Conservation (phyloP, 2,797 vertebrate species). For the Lophius americanus region DNA sequence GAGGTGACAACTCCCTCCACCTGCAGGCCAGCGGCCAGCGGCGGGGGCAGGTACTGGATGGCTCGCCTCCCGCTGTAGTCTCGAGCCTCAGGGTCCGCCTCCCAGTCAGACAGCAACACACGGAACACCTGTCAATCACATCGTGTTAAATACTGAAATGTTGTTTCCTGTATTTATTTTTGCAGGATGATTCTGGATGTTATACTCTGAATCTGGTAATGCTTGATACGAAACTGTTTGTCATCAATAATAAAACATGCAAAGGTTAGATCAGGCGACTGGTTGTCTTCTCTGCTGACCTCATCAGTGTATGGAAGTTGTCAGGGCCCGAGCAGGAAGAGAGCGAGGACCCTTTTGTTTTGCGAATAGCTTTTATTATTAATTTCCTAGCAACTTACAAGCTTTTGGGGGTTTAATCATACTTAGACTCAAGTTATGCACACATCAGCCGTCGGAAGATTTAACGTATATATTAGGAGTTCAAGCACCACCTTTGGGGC, state of each 20-base stretch:
- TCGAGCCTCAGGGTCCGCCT: conserved; percentile 90
- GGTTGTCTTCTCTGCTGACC: background rate
- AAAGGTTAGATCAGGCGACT: too few species aligned
- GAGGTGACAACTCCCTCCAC: conserved; percentile 67
- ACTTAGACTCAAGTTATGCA: too few species aligned
- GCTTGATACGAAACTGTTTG: too few species aligned
- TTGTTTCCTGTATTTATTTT: background rate
- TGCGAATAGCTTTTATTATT: too few species aligned
- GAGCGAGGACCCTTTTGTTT: too few species aligned
- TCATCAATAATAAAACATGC: too few species aligned
- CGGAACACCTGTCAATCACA: conserved; percentile 72
- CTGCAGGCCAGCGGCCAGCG: conserved; percentile 57
- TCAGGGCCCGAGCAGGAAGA: too few species aligned
- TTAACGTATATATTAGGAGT: too few species aligned
- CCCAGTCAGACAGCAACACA: conserved; percentile 91
- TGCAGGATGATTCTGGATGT: background rate
- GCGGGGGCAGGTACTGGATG: conserved; percentile 88
- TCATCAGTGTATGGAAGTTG: background rate
- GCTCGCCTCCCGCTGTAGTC: conserved; percentile 95
- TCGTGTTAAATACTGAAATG: background rate
- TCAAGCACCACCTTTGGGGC: too few species aligned
- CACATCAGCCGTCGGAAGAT: too few species aligned
- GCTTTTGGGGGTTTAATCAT: too few species aligned
- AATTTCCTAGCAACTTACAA: too few species aligned
- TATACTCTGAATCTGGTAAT: background rate